Base-by-base conservation (phyloP, 2,888 invertebrate species). In the Tanypteryx hageni region DNA sequence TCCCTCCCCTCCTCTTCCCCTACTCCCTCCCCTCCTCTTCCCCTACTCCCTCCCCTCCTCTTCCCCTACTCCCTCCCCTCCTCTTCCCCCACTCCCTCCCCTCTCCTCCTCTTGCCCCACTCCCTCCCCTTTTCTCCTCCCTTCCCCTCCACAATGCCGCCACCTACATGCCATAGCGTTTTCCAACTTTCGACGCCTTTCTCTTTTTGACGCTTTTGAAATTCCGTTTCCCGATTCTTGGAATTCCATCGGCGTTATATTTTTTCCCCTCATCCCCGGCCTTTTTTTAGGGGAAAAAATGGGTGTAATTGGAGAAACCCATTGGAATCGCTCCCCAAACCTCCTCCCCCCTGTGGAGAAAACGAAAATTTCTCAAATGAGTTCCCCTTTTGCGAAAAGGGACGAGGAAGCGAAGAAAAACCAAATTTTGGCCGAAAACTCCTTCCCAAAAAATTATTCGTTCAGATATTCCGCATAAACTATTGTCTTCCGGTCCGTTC, bases 231-330 rank as follows among this genome's bases (percentile, higher is more conserved):
- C 22, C 27, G 27, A 76, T 27, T 27, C 76, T 76, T 14, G 11
- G 76, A 76, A 76, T 76, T 76, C 76, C 76, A 76, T 27, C 76
- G 76, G 27, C 22, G 76, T 4, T 76, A 18, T 27, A 11, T 76
- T 11, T 76, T 76, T 27, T 76, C 22, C 27, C 76, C 76, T 9
- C 27, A n/a, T 27, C 27, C 22, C 8, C 76, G 1, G 1, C 5
- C 5, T 44, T 44, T 44, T 44, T 44, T 44, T 44, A 27, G 1
- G n/a, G n/a, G 9, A 22, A 27, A 76, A 76, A 76, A n/a, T n/a
- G 68, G 68, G 76, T 76, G 76, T 76, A 76, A 76, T 76, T 76
- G 76, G 11, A 14, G 76, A 76, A 76, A 76, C 27, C 27, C 27
- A 27, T 76, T 76, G 27, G 76, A 76, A 27, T 76, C 76, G 16